phyloP scores from a whole-genome alignment of 2,888 invertebrate species.

The Dromius quadrimaculatus region DNA sequence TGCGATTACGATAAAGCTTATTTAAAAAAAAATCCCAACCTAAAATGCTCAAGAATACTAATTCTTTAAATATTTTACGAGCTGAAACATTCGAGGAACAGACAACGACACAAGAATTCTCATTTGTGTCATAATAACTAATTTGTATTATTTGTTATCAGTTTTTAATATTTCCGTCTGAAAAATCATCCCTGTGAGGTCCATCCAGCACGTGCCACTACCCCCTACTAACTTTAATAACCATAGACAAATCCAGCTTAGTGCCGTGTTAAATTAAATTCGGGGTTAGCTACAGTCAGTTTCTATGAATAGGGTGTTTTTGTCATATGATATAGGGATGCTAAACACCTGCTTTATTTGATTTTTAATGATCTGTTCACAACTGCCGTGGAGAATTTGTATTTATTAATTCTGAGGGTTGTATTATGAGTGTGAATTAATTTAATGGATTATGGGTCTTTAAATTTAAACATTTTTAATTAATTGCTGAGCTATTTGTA shows the following conservation, averaged over 20 bases:
- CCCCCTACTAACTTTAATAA: too few species aligned
- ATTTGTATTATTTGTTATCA: too few species aligned
- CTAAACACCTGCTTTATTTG: slow-evolving; percentile 41
- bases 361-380: slow-evolving; percentile 35
- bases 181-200: neutral
- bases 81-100: too few species aligned
- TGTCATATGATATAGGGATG: neutral
- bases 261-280: neutral
- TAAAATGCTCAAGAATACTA: too few species aligned
- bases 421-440: neutral
- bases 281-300: neutral
- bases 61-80: too few species aligned
- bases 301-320: neutral
- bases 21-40: too few species aligned
- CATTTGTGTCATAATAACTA: too few species aligned
- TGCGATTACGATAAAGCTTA: too few species aligned
- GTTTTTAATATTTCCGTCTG: too few species aligned
- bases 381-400: neutral
- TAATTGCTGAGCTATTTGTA: too few species aligned
- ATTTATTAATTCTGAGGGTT: neutral
- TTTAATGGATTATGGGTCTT: neutral
- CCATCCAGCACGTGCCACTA: neutral
- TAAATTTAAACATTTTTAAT: neutral
- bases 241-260: too few species aligned
- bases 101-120: too few species aligned